Conservation (phyloP, 2,888 invertebrate species). For the Dorcus hopei region DNA sequence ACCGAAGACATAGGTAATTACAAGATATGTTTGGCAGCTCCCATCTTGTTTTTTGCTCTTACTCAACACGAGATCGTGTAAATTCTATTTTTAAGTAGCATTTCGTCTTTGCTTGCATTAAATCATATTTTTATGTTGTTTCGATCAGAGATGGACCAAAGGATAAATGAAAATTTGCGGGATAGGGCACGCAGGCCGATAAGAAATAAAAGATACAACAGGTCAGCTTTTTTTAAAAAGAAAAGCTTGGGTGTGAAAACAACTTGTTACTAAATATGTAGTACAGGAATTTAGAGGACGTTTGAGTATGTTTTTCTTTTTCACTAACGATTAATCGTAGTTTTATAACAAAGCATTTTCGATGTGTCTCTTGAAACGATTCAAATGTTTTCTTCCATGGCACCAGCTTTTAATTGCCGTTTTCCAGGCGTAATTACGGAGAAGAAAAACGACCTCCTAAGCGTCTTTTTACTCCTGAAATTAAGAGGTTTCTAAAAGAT, state of each 20-base stretch:
- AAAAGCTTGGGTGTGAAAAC: constrained; percentile 1
- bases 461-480: constrained; percentile 75
- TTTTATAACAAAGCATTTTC: not conserved
- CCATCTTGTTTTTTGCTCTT: constrained; percentile 45
- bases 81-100: constrained; percentile 46
- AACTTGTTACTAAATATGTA: not conserved
- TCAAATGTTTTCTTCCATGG: not conserved
- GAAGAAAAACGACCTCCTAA: constrained; percentile 66
- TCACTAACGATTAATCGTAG: not conserved
- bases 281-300: not conserved
- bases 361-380: too few relatives aligned
- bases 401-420: not conserved
- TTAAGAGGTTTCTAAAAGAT: constrained; percentile 72
- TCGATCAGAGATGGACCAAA: constrained; percentile 44
- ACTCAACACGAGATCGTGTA: constrained; percentile 43
- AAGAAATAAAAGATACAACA: constrained; percentile 68
- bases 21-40: constrained; percentile 32
- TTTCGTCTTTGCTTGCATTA: constrained; percentile 31
- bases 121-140: constrained; percentile 40
- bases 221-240: constrained; percentile 50
- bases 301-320: not conserved
- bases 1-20: constrained; percentile 16
- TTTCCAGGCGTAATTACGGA: constrained; percentile 54
- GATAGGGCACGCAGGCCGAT: constrained; percentile 62
- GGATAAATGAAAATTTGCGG: constrained; percentile 43